Evolutionary conservation across 2,113 vertebrate species (phyloP).

Genomic region (Crotophaga sulcirostris): DNA sequence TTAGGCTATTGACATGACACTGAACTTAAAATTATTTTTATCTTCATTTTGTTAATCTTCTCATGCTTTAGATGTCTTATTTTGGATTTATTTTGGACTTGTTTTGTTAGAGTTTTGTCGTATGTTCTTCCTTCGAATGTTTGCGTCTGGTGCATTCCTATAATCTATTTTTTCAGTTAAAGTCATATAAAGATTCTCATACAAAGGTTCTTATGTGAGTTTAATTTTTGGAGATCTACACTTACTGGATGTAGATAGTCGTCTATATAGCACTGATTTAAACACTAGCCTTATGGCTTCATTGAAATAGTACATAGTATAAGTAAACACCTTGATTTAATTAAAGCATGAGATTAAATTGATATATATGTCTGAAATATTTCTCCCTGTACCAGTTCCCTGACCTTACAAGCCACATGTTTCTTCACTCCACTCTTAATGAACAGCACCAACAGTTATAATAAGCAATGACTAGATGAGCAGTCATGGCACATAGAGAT

Average conservation of each 20-base stretch:
- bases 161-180: neutral
- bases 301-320: neutral
- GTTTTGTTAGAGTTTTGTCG: neutral
- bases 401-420: neutral
- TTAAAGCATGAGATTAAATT: neutral
- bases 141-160: neutral
- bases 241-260: too few species aligned
- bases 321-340: neutral
- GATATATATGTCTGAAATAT: neutral
- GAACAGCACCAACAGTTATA: neutral
- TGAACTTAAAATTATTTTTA: neutral
- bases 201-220: neutral
- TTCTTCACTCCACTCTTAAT: neutral
- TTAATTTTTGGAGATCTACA: neutral
- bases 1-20: neutral
- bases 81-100: neutral
- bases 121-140: neutral
- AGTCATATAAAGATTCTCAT: neutral
- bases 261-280: neutral
- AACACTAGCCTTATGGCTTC: neutral
- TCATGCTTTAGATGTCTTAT: neutral
- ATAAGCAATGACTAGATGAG: neutral
- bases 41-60: neutral
- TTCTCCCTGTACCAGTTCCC: fast-evolving
- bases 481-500: neutral